A percentile compares a stretch with the other conserved stretches of the same genome.
Conservation (phyloP, 2,797 vertebrate species). For the Centroberyx gerrardi region DNA sequence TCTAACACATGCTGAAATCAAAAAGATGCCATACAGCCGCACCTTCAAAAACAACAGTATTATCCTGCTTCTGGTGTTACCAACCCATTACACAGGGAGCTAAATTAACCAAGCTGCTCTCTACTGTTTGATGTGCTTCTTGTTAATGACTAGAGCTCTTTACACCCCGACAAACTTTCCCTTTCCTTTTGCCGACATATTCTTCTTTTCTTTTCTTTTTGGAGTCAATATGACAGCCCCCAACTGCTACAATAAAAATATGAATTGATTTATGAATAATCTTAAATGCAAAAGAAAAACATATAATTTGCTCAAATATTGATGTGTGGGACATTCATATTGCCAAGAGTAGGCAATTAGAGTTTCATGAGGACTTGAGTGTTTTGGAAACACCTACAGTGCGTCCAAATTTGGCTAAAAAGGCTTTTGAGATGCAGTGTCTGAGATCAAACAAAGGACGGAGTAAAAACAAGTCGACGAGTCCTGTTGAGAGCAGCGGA, state of each 20-base stretch:
- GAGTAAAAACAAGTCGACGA: slow-evolving; percentile 77
- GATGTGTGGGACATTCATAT: slow-evolving; percentile 74
- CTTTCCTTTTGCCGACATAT: slow-evolving; percentile 46
- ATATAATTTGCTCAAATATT: slow-evolving; percentile 65
- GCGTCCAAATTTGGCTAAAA: slow-evolving; percentile 81
- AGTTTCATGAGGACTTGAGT: slow-evolving; percentile 74
- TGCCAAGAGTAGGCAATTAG: slow-evolving; percentile 70
- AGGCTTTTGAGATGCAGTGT: slow-evolving; percentile 74
- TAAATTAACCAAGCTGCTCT: slow-evolving; percentile 11
- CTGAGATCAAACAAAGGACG: slow-evolving; percentile 79
- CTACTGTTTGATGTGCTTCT: slow-evolving; percentile 13
- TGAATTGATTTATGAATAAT: slow-evolving; percentile 78
- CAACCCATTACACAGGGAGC: slow-evolving; percentile 22
- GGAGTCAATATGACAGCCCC: slow-evolving; percentile 64
- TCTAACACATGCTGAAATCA: slow-evolving; percentile 70
- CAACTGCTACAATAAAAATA: slow-evolving; percentile 57
- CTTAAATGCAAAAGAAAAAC: slow-evolving; percentile 57
- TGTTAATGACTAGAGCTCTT: slow-evolving; percentile 16
- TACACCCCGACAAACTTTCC: slow-evolving; percentile 45
- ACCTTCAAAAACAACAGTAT: slow-evolving; percentile 31
- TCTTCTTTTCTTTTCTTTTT: slow-evolving; percentile 39
- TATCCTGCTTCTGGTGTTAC: slow-evolving; percentile 25
- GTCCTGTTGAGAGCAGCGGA: slow-evolving; percentile 78
- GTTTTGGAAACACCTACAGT: slow-evolving; percentile 80
- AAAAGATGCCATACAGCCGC: slow-evolving; percentile 33